Evolutionary conservation across 2,113 vertebrate species (phyloP).

Genomic region (Genyomyrus donnyi): DNA sequence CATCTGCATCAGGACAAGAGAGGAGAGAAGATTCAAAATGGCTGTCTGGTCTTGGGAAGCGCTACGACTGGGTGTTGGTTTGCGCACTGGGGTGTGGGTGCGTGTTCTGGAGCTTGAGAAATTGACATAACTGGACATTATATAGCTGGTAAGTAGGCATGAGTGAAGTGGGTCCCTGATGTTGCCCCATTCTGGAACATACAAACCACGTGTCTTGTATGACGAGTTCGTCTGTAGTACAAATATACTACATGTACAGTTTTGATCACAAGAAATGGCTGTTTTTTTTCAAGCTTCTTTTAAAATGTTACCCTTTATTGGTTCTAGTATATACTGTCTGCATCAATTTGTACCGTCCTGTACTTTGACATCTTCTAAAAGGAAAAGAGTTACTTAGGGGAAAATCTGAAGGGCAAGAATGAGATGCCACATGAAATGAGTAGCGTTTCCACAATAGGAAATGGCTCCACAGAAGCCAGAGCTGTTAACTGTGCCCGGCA

Average conservation of each 20-base stretch:
- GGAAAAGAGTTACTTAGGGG: not conserved
- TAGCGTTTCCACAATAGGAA: not conserved
- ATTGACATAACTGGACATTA: not conserved
- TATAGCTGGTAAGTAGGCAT: not conserved
- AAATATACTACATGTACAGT: not conserved
- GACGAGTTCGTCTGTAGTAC: not conserved
- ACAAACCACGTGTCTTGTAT: not conserved
- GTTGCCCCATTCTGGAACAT: not conserved
- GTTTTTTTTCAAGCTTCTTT: not conserved
- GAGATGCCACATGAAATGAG: not conserved
- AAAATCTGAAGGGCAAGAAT: not conserved
- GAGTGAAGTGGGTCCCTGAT: not conserved
- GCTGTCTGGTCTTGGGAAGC: not conserved
- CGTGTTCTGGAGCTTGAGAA: not conserved
- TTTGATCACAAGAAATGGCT: not conserved
- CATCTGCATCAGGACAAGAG: not conserved
- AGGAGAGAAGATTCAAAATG: not conserved
- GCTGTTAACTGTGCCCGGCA: not conserved
- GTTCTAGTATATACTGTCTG: not conserved
- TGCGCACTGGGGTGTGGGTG: not conserved
- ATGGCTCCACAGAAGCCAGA: not conserved
- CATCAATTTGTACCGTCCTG: not conserved
- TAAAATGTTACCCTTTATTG: constrained; percentile 1
- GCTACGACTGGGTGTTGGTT: not conserved
- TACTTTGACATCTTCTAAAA: not conserved